A percentile compares a stretch with the other conserved stretches of the same genome.
Evolutionary conservation across 2,888 invertebrate genomes (phyloP).

Genomic region (Drosophila atripex): DNA sequence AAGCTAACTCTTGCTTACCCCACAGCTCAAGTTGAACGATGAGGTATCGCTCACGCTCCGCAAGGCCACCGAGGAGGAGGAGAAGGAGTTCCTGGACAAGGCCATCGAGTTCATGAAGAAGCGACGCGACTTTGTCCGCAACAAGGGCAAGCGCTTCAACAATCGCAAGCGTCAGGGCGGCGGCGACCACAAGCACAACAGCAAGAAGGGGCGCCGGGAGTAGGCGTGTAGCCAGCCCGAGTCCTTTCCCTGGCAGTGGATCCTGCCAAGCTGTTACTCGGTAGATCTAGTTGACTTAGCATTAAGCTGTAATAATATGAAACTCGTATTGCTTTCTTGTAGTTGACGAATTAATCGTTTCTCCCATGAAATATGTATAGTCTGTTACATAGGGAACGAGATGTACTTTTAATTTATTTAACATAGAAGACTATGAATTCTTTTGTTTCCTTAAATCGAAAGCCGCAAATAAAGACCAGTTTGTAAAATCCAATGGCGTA

Average conservation of each 20-base stretch:
- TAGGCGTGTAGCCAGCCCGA: slow-evolving; percentile 30
- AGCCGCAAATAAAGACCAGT: slow-evolving; percentile 50
- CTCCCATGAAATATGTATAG: slow-evolving; percentile 52
- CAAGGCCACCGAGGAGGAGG: slow-evolving; percentile 89
- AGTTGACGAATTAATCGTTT: slow-evolving; percentile 22
- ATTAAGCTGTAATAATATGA: slow-evolving; percentile 46
- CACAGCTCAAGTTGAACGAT: slow-evolving; percentile 82
- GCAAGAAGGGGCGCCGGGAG: slow-evolving; percentile 69
- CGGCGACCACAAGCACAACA: slow-evolving; percentile 67
- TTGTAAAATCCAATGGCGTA: slow-evolving; percentile 44
- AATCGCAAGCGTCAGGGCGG: slow-evolving; percentile 81
- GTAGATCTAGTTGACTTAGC: slow-evolving; percentile 68
- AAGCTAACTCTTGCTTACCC: background rate
- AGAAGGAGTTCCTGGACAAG: slow-evolving; percentile 87
- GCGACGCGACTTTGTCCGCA: slow-evolving; percentile 84
- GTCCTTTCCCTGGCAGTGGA: slow-evolving; percentile 14
- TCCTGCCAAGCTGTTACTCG: slow-evolving; percentile 32
- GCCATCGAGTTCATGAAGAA: slow-evolving; percentile 87
- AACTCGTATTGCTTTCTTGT: slow-evolving; percentile 26
- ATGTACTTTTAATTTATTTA: slow-evolving; percentile 63
- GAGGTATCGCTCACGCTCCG: slow-evolving; percentile 85
- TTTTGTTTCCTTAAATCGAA: slow-evolving; percentile 35
- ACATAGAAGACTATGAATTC: slow-evolving; percentile 41
- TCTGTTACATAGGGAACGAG: slow-evolving; percentile 44
- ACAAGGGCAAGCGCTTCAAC: slow-evolving; percentile 72